Conservation (phyloP, 2,888 invertebrate species). For the Nesidiocoris tenuis region DNA sequence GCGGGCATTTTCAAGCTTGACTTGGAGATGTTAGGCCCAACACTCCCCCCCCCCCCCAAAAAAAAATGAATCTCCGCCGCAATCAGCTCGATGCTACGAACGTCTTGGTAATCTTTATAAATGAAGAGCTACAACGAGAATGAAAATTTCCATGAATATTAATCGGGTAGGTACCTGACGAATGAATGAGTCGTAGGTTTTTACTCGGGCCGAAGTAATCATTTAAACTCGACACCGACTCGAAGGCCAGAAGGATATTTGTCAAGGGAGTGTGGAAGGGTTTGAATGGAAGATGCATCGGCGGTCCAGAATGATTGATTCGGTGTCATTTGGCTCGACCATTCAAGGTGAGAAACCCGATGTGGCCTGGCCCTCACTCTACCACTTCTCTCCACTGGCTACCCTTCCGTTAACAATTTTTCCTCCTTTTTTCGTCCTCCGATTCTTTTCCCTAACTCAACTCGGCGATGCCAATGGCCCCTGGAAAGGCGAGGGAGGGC, state of each 20-base stretch:
- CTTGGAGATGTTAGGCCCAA: no score
- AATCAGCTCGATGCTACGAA: no score
- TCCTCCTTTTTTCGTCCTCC: not conserved
- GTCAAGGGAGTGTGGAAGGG: not conserved
- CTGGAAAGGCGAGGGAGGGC: not conserved
- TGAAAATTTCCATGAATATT: not conserved
- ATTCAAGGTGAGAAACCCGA: not conserved
- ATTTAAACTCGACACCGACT: not conserved
- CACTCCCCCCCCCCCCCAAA: no score
- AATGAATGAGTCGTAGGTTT: not conserved
- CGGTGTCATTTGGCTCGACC: slow-evolving; percentile 14
- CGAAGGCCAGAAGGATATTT: not conserved
- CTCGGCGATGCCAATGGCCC: not conserved
- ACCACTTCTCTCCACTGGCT: not conserved
- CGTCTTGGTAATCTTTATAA: not conserved
- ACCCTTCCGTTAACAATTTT: not conserved
- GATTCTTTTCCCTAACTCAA: not conserved
- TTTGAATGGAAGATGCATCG: slow-evolving; percentile 46
- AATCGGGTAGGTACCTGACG: not conserved
- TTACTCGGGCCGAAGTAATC: not conserved
- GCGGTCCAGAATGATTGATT: slow-evolving; percentile 42
- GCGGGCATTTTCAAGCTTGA: no score
- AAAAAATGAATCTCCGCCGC: no score
- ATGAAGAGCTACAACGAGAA: not conserved
- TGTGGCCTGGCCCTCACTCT: not conserved